Conservation (phyloP, 2,113 vertebrate genomes). For the Leucoraja erinaceus region DNA sequence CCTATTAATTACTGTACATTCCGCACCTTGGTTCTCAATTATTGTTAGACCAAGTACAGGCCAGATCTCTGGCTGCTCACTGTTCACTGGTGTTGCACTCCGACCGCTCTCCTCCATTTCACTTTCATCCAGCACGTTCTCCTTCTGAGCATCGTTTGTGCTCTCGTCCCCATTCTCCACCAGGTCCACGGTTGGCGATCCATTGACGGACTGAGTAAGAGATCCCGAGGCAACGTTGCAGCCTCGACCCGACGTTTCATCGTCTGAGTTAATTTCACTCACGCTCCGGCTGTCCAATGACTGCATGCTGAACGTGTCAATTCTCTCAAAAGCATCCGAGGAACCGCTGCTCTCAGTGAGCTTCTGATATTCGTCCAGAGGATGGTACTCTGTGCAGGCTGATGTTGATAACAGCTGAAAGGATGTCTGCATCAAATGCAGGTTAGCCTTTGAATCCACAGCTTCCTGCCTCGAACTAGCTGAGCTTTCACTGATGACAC, state of each 20-base stretch:
- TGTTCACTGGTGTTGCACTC: constrained; percentile 89
- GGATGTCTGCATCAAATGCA: constrained; percentile 93
- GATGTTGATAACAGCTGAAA: constrained; percentile 92
- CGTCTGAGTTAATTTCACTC: constrained; percentile 95
- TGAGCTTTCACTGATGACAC: constrained; percentile 93
- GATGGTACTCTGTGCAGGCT: constrained; percentile 77
- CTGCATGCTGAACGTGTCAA: constrained; percentile 93
- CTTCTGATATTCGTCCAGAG: constrained; percentile 87
- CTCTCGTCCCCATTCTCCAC: constrained; percentile 52
- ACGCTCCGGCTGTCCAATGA: constrained; percentile 93
- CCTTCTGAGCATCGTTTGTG: constrained; percentile 52
- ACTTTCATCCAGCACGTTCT: constrained; percentile 69
- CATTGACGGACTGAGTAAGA: constrained; percentile 52
- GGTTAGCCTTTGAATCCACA: constrained; percentile 74
- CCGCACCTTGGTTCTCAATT: constrained; percentile 44
- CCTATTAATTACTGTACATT: constrained; percentile 38
- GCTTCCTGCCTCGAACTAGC: constrained; percentile 88
- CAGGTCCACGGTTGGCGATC: constrained; percentile 44
- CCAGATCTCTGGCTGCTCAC: constrained; percentile 78
- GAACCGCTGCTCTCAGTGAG: constrained; percentile 88
- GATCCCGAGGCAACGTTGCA: constrained; percentile 69
- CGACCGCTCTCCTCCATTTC: constrained; percentile 96
- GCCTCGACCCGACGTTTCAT: constrained; percentile 76
- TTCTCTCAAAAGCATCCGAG: constrained; percentile 94
- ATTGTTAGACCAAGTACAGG: constrained; percentile 47